Base-by-base conservation (phyloP, 2,888 invertebrate species). In the Melangyna quadrimaculata region DNA sequence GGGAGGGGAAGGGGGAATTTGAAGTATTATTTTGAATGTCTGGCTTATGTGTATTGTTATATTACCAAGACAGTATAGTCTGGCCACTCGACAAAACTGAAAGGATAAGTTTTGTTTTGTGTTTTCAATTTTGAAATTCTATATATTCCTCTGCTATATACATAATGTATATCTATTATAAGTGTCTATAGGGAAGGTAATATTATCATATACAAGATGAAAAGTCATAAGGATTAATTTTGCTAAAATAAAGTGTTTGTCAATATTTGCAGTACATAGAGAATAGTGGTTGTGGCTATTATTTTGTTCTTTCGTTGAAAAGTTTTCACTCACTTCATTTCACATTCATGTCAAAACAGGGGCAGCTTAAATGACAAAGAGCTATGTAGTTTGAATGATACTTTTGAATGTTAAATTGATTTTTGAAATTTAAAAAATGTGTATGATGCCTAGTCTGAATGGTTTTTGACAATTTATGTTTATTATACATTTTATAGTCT, bases 161-260 rank as follows among this genome's bases (percentile, higher is more conserved):
- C n/a, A n/a, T n/a, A n/a, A n/a, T n/a, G n/a, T n/a, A n/a, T n/a
- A n/a, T n/a, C n/a, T n/a, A n/a, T n/a, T n/a, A n/a, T n/a, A n/a
- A n/a, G n/a, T n/a, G 5, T 32, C 17, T 17, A 12, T 17, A 7
- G 32, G 12, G 9, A 10, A 32, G 17, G 17, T 10, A 32, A 57
- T 32, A 29, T 17, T 29, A 10, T 57, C 19, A 27, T n/a, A 37
- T 14, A 32, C 27, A 53, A 32, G 32, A 29, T 69, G 72, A 65
- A 29, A 65, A 78, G 65, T 71, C 63, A 78, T 55, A 78, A 37
- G 63, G 78, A 78, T 78, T 65, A 77, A 59, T 77, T 45, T 35
- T 67, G 14, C 27, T 35, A 48, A 65, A 35, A 75, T 55, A 45
- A 57, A 45, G 29, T 63, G 29, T 29, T 45, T 45, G 19, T 63